A percentile compares a stretch with the other conserved stretches of the same genome.
These are phyloP conservation scores for Terebella lapidaria DNA, from an alignment of 2,888 invertebrate species.

Conservation along the genomic window DNA sequence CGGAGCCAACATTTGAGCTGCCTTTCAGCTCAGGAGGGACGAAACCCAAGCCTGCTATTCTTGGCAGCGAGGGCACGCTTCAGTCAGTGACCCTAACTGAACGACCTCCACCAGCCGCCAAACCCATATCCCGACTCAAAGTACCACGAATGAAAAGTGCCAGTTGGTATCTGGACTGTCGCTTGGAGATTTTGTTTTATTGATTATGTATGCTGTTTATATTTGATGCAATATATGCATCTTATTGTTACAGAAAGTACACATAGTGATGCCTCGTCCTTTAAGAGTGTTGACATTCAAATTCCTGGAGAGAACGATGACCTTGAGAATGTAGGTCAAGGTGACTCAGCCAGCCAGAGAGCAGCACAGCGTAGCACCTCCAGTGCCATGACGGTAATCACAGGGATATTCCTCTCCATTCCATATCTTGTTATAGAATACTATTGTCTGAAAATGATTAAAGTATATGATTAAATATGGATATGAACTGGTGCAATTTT, in stretches of 20 bases:
- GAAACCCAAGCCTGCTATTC: constrained; percentile 45
- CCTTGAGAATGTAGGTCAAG: background rate
- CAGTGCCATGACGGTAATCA: too few relatives aligned
- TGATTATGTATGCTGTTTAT: background rate
- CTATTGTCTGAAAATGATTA: too few relatives aligned
- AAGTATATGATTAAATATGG: too few relatives aligned
- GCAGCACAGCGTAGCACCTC: background rate
- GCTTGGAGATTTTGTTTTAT: background rate
- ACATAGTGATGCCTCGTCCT: background rate
- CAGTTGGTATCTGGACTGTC: background rate
- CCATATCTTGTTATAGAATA: too few relatives aligned
- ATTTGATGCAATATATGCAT: too few relatives aligned
- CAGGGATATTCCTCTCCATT: too few relatives aligned
- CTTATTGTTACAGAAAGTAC: background rate
- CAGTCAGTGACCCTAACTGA: constrained; percentile 26
- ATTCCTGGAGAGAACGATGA: background rate
- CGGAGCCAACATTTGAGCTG: too few relatives aligned
- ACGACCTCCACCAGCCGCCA: background rate
- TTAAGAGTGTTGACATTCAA: background rate
- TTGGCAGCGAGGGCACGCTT: constrained; percentile 36
- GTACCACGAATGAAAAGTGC: background rate
- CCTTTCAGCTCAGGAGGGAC: too few relatives aligned
- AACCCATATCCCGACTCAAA: background rate
- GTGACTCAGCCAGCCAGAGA: background rate
- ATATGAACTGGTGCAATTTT: too few relatives aligned